Evolutionary conservation across 2,888 invertebrate species (phyloP).

Genomic region (Lobophora halterata): DNA sequence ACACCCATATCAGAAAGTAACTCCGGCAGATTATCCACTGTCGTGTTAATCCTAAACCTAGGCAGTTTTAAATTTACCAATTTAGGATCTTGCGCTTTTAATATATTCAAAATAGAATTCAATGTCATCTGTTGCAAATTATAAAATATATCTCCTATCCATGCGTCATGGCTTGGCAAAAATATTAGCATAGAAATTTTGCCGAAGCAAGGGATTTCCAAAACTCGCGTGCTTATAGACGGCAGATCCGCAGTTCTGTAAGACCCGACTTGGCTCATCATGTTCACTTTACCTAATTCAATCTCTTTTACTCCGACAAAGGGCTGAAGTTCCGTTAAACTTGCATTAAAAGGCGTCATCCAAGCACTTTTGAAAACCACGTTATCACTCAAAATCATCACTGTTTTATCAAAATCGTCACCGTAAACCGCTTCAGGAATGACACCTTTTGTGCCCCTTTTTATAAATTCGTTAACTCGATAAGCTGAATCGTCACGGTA

Average conservation of each 20-base stretch:
- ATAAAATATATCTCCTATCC: slow-evolving; percentile 47
- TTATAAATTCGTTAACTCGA: slow-evolving; percentile 42
- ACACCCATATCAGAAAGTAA: slow-evolving; percentile 61
- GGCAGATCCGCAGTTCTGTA: slow-evolving; percentile 47
- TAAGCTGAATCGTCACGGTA: slow-evolving; percentile 37
- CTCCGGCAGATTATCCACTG: slow-evolving; percentile 52
- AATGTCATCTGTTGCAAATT: slow-evolving; percentile 45
- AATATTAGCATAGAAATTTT: slow-evolving; percentile 53
- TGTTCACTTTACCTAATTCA: slow-evolving; percentile 51
- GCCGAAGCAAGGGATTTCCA: slow-evolving; percentile 49
- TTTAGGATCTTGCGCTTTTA: slow-evolving; percentile 33
- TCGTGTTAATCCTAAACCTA: slow-evolving; percentile 48
- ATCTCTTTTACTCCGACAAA: slow-evolving; percentile 33
- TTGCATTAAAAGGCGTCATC: slow-evolving; percentile 49
- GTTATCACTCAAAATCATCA: slow-evolving; percentile 50
- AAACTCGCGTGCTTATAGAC: slow-evolving; percentile 43
- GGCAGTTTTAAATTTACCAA: slow-evolving; percentile 54
- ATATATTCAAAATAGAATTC: slow-evolving; percentile 48
- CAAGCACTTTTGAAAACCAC: slow-evolving; percentile 52
- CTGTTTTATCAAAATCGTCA: slow-evolving; percentile 49
- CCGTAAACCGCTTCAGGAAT: slow-evolving; percentile 39
- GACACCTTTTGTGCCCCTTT: slow-evolving; percentile 37
- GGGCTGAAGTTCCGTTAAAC: slow-evolving; percentile 34
- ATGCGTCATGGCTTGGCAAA: slow-evolving; percentile 38
- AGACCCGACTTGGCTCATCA: slow-evolving; percentile 56